Conservation (phyloP, 1,140 invertebrate species). For the Rhysida immarginata region DNA sequence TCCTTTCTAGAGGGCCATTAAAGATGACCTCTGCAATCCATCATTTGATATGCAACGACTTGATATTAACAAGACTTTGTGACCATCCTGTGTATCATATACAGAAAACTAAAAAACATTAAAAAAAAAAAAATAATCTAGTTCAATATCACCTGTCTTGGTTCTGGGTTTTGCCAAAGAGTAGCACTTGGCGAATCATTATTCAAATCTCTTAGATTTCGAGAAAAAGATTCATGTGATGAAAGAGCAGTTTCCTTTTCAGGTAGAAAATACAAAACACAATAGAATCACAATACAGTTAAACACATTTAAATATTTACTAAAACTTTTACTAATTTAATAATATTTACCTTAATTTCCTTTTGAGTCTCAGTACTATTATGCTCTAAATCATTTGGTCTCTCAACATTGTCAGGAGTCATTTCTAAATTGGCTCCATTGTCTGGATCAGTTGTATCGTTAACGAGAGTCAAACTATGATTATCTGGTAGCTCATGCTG, state of each 20-base stretch:
- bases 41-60: too few relatives aligned
- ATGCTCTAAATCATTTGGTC: conserved; percentile 20
- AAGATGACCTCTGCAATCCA: too few relatives aligned
- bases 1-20: too few relatives aligned
- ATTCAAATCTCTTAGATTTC: too few relatives aligned
- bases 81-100: too few relatives aligned
- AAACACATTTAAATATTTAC: too few relatives aligned
- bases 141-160: not conserved
- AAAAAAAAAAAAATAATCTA: conserved; percentile 1
- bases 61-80: too few relatives aligned
- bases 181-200: not conserved
- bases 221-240: too few relatives aligned
- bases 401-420: conserved; percentile 17
- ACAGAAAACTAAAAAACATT: not conserved
- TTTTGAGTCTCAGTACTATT: conserved; percentile 21
- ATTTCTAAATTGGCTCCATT: conserved; percentile 17
- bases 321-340: too few relatives aligned
- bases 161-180: conserved; percentile 7
- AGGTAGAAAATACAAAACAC: too few relatives aligned
- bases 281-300: too few relatives aligned
- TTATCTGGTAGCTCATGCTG: not conserved
- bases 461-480: not conserved
- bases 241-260: too few relatives aligned
- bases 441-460: not conserved
- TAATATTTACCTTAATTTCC: not conserved